A percentile compares a stretch with the other conserved stretches of the same genome.
Evolutionary conservation across 2,888 invertebrate species (phyloP).

Genomic region (Apodemia duryi): DNA sequence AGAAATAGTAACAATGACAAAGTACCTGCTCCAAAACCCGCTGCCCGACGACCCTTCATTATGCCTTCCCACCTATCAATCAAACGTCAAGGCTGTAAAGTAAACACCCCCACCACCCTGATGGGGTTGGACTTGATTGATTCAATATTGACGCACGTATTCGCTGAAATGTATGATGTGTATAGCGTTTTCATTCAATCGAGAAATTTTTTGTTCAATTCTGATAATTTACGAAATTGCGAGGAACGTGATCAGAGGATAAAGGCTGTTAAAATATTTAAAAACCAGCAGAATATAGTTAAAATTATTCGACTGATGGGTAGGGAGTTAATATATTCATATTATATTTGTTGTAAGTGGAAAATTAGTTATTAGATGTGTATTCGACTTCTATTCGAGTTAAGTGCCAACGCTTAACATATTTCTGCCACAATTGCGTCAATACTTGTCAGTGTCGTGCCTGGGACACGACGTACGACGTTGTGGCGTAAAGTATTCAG

Average conservation of each 20-base stretch:
- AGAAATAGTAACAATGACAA: conserved; percentile 13
- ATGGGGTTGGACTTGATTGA: conserved; percentile 61
- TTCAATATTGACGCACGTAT: conserved; percentile 56
- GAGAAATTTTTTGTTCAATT: conserved; percentile 10
- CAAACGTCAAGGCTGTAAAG: conserved; percentile 53
- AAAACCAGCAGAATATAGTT: not conserved
- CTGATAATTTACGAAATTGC: conserved; percentile 9
- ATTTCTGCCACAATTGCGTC: too few species aligned
- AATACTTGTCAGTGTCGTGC: too few species aligned
- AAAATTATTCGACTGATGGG: too few species aligned
- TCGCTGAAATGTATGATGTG: conserved; percentile 12
- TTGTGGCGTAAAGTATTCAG: too few species aligned
- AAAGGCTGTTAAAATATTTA: conserved; percentile 2
- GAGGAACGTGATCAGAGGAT: conserved; percentile 8
- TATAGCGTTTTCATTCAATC: conserved; percentile 12
- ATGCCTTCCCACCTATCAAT: conserved; percentile 48
- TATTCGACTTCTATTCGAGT: too few species aligned
- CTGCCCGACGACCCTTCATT: conserved; percentile 12
- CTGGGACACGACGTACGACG: too few species aligned
- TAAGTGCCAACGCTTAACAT: too few species aligned
- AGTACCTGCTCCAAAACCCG: conserved; percentile 10
- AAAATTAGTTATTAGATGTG: too few species aligned
- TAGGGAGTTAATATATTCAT: too few species aligned
- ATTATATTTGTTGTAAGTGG: too few species aligned
- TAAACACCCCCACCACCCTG: conserved; percentile 42